Base-by-base conservation (phyloP, 2,888 invertebrate species). In the Eupithecia inturbata region DNA sequence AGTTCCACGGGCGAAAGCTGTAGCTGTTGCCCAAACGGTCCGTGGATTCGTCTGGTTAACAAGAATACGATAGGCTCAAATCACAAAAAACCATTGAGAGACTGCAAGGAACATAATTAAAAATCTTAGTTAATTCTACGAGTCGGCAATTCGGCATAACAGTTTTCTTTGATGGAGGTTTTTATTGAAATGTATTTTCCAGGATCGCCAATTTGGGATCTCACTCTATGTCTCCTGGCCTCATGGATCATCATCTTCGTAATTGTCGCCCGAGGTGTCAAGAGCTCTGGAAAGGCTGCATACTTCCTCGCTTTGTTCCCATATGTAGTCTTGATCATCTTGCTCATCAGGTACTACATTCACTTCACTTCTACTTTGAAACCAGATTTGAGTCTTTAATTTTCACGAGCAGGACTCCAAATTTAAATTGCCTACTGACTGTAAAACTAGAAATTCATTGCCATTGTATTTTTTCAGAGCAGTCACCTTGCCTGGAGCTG, bases 261-360 rank as follows among this genome's bases (percentile, higher is more conserved):
- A 7, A 96, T 97, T 57, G 96, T 97, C 31, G 95, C 96, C 41
- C 95, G 95, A 80, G 97, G 97, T 3, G 96, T 97, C 1, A 96
- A 96, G 85, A 97, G 97, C 84, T 96, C 97, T 0, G 97, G 97
- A 45, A 97, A 97, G 89, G 97, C 96, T 0, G 96, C 98, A 0
- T 98, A 98, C 88, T 97, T 98, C 89, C 96, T 98, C 6, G 98
- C 98, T 0, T 86, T 98, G 3, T 98, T 98, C 87, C 98, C 98
- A 0, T 97, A 97, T 83, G 95, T 97, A 3, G 96, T 98, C 63
- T 95, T 98, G 87, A 88, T 97, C 62, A 96, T 96, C 39, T 91
- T 98, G 70, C 94, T 98, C 3, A 95, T 97, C 71, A 95, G 94
- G 92, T 94, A 75, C 80, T 83, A 75, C 22, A 33, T n/a, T n/a